Evolutionary conservation across 2,888 invertebrate genomes (phyloP).

Genomic region (Lydus trimaculatus): DNA sequence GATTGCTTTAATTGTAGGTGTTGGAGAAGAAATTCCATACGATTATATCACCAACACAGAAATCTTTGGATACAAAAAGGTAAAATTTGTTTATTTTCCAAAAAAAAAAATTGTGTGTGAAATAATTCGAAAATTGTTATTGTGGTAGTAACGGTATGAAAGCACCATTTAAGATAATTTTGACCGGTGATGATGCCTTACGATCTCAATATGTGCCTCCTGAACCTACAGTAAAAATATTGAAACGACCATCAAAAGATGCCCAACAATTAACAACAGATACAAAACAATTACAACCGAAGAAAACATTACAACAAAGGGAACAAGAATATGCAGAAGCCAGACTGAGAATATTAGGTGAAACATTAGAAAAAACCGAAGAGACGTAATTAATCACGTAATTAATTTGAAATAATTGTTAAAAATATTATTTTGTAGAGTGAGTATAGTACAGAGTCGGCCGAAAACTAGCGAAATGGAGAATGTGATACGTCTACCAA

Average conservation of each 20-base stretch:
- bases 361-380: conserved; percentile 81
- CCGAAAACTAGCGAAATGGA: conserved; percentile 45
- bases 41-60: conserved; percentile 53
- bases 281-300: conserved; percentile 74
- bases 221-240: conserved; percentile 83
- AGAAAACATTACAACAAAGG: conserved; percentile 86
- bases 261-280: conserved; percentile 66
- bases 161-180: conserved; percentile 71
- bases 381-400: conserved; percentile 62
- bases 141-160: conserved; percentile 56
- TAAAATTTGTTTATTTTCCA: conserved; percentile 33
- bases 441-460: conserved; percentile 54
- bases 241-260: conserved; percentile 72
- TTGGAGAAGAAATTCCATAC: conserved; percentile 60
- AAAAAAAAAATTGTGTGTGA: neutral
- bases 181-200: conserved; percentile 80
- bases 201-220: conserved; percentile 81
- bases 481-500: conserved; percentile 74
- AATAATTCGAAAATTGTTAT: neutral
- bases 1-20: conserved; percentile 52
- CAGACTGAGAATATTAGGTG: conserved; percentile 87
- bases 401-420: conserved; percentile 12
- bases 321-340: conserved; percentile 96
- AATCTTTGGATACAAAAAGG: conserved; percentile 53
- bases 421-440: conserved; percentile 42